Base-by-base conservation (phyloP, 2,888 invertebrate genomes). In the Megalurothrips usitatus region DNA sequence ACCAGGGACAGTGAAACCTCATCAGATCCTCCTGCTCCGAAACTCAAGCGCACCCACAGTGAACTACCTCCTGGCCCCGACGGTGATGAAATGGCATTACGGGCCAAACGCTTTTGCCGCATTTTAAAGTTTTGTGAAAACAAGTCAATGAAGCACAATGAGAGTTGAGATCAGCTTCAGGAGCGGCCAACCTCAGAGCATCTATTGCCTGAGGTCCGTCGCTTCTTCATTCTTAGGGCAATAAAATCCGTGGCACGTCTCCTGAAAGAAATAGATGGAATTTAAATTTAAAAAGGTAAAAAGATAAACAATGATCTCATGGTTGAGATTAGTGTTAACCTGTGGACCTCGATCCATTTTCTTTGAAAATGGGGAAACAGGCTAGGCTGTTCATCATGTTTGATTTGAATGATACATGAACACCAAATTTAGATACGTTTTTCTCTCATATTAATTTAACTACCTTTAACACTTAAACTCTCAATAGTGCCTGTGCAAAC, bases 211-310 rank as follows among this genome's bases (percentile, higher is more conserved):
- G 68, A 75, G 68, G 68, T 75, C 26, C 68, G 68, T 26, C 68
- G 68, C 68, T 75, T 75, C 68, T 75, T 75, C 26, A 75, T 75
- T 75, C 68, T 75, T 75, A 75, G 68, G 68, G 68, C 68, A 75
- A 26, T 75, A 75, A 75, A 75, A 75, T 75, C 68, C 26, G n/a
- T 75, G 26, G 12, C 68, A 26, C 68, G 26, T 26, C 26, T 26
- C 26, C 12, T 75, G 23, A 26, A 75, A 75, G 23, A 75, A 26
- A 26, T 26, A n/a, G 19, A 58, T 58, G 58, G 58, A 17, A n/a
- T 58, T 17, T 58, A 58, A 58, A 58, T 58, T 17, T 14, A 58
- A 75, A 23, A 10, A 26, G 9, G 11, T 8, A 23, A 26, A 26
- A 75, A 4, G 23, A 75, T 23, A 6, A 58, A 19, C 58, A 19